Evolutionary conservation across 53 echinoderm and acorn worm genomes (phyloP).

Genomic region (Apostichopus leukothele): DNA sequence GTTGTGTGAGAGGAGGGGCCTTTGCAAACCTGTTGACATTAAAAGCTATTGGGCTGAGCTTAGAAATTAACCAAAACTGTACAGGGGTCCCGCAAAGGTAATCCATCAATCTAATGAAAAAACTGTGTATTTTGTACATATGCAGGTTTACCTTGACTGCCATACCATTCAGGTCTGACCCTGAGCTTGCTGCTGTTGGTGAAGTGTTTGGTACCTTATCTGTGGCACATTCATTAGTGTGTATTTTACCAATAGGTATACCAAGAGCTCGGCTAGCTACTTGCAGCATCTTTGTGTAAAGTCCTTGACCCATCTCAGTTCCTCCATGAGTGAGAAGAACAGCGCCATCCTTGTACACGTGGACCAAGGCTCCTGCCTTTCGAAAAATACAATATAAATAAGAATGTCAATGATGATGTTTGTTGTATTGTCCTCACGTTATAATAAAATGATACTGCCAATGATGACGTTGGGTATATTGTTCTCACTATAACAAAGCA

Average conservation of each 20-base stretch:
- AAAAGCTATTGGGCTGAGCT: no score
- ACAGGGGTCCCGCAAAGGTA: no score
- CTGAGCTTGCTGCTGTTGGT: constrained; percentile 67
- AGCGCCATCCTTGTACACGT: constrained; percentile 78
- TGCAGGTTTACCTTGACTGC: constrained; percentile 68
- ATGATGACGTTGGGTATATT: no score
- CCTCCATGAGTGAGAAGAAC: constrained; percentile 85
- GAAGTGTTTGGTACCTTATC: constrained; percentile 80
- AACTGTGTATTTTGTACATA: no score
- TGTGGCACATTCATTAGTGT: constrained; percentile 77
- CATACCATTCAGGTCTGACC: constrained; percentile 84
- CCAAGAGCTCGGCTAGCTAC: constrained; percentile 74
- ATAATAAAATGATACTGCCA: background rate
- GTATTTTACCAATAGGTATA: constrained; percentile 62
- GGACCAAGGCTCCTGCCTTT: constrained; percentile 83
- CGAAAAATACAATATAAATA: background rate
- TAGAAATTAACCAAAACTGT: no score
- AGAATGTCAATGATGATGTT: no score
- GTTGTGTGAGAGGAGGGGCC: no score
- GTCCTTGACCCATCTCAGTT: constrained; percentile 92
- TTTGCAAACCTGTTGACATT: no score
- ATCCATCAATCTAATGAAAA: no score
- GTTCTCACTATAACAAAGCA: no score
- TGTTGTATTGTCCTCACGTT: no score
- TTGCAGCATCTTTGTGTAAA: constrained; percentile 93